Evolutionary conservation across 1,140 invertebrate genomes (phyloP), one percentile per base, ranked within the genome.

Genomic region (Monochamus saltuarius): DNA sequence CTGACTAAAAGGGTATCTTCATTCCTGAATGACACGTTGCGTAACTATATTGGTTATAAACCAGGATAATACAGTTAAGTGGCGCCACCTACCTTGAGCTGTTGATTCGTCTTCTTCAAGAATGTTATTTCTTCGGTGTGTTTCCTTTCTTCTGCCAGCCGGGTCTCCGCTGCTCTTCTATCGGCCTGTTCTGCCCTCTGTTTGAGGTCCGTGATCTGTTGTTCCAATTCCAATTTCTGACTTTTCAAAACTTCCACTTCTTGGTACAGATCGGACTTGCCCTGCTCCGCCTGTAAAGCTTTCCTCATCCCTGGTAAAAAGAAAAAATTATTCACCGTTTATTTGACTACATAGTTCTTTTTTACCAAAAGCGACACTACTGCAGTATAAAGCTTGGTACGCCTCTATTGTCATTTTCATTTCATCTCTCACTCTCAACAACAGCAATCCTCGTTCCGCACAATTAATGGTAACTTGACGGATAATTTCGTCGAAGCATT

Each of bases 381-480:
- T 98, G 77, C 98, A 97, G 76, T 99, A 98, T 0, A 99, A 82
- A 0, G 92, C 92, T 73, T 89, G 87, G 73, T 97, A 99, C 1
- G 96, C 94, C 68, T 94, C 89, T 73, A 98, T 89, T 0, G 96
- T 98, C 89, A 99, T 97, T 61, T 89, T 83, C 50, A 98, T 88
- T 82, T 99, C 97, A 78, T 99, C 95, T 17, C 97, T 81, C 0
- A 99, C 90, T 69, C 96, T 82, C 17, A 98, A 78, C 10, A 99
- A 79, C 1, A 99, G 78, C 7, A 99, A 80, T n/a, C 97, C 97
- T 64, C 96, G 83, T 80, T 99, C 97, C 0, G 92, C 91, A 76
- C 97, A 99, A 77, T 97, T 98, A 10, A 99, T 93, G 2, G 96
- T 98, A 9, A 98, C 94, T 84, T 99, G 89, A 19, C 94, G 80